Percentiles rank a stretch among this genome's conserved stretches.
phyloP scores from a whole-genome alignment of 1,140 invertebrate species.

The Saxidomus purpurata region DNA sequence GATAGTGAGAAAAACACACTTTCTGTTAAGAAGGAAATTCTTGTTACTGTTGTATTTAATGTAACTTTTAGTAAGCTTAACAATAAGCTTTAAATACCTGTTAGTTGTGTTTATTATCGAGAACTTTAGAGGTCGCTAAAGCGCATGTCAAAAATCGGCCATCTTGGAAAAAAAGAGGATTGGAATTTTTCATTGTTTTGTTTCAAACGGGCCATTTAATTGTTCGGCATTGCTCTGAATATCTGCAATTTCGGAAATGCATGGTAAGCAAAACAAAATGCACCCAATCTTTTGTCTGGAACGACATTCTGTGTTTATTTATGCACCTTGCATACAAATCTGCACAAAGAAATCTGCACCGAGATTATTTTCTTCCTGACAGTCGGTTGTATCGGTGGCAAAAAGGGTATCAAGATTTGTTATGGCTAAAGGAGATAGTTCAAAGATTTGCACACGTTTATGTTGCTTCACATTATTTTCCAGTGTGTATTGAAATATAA shows the following conservation, averaged over 20 bases:
- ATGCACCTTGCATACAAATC: background rate
- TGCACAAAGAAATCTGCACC: background rate
- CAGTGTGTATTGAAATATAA: no score
- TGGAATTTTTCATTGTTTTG: slow-evolving; percentile 62
- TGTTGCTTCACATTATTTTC: no score
- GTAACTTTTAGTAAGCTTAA: background rate
- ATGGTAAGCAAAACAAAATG: background rate
- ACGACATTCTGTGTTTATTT: no score
- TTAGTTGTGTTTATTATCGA: slow-evolving; percentile 41
- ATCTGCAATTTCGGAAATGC: background rate
- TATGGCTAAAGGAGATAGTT: no score
- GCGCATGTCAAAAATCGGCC: slow-evolving; percentile 74
- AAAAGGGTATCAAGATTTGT: no score
- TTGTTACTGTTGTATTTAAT: background rate
- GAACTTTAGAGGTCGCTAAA: slow-evolving; percentile 40
- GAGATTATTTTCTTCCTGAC: slow-evolving; percentile 1
- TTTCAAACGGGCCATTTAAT: background rate
- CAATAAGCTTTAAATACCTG: background rate
- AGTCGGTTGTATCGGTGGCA: no score
- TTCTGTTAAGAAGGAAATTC: background rate
- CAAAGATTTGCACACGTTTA: no score
- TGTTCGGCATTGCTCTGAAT: background rate
- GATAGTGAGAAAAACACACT: background rate
- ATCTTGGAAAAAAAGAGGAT: slow-evolving; percentile 68
- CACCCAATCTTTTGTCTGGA: background rate